Base-by-base conservation (phyloP, 2,113 vertebrate genomes). In the Crotalus helleri region DNA sequence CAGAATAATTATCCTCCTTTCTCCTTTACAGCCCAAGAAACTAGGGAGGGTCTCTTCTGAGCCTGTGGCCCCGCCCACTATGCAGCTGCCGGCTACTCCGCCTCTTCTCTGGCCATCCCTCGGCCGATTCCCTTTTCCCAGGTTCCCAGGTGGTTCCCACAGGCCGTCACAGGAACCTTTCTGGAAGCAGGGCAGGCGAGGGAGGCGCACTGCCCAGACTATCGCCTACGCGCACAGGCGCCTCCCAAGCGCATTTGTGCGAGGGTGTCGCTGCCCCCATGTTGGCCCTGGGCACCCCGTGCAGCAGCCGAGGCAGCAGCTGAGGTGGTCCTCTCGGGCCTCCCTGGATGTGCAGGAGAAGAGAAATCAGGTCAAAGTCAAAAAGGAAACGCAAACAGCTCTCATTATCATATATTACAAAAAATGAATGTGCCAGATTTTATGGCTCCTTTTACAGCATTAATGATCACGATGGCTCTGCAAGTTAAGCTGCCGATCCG, bases 401-500 rank as follows among this genome's bases (percentile, higher is more conserved):
- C 94, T 89, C 95, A 92, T 95, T 93, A 95, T 15, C 95, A 87
- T 93, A 94, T 92, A 95, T 95, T 95, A 95, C 46, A 89, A 93
- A 94, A 94, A 96, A 94, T 51, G 85, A 94, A 94, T 91, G 91
- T 55, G 94, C 91, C 93, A 93, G 91, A 81, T 11, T 96, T 97
- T 96, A 96, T 95, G 93, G 95, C 39, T 94, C 96, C 94, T 96
- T 96, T 97, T 96, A 96, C 91, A 92, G 93, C 93, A 90, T 96
- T 97, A 97, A 96, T 96, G 96, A 97, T 95, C 94, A 95, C 54
- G 90, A 95, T 93, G 95, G 93, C 95, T 96, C 95, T 85, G 92
- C 92, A 92, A 95, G 95, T 93, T 94, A 64, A 6, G 93, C 93
- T 91, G 94, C 94, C 91, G 95, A 93, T 95, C 93, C 4, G 94